These are phyloP conservation scores for Caenorhabditis zanzibari DNA, from an alignment of 2,888 invertebrate species.

Conservation along the genomic window DNA sequence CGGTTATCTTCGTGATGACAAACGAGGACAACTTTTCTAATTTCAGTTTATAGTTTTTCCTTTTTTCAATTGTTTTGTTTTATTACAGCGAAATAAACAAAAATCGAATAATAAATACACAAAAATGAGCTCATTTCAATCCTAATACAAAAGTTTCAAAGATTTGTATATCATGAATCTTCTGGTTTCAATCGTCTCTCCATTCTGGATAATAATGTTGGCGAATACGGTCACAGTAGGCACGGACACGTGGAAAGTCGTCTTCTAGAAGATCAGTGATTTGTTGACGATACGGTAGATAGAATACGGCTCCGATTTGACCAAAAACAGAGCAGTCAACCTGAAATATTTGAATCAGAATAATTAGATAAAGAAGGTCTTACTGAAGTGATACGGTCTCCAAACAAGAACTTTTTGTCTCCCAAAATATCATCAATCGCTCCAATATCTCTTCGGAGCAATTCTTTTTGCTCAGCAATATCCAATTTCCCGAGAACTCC, in stretches of 20 bases:
- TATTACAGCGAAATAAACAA: background rate
- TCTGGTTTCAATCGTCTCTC: constrained; percentile 61
- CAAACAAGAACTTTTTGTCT: constrained; percentile 96
- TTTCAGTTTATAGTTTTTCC: constrained; percentile 2
- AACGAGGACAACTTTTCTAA: constrained; percentile 50
- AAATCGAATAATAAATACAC: constrained; percentile 6
- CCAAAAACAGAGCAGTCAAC: constrained; percentile 81
- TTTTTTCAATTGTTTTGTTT: constrained; percentile 4
- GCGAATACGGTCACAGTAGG: constrained; percentile 78
- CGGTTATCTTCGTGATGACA: constrained; percentile 54
- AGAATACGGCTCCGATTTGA: constrained; percentile 78
- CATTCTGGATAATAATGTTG: constrained; percentile 81
- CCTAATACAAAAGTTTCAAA: background rate
- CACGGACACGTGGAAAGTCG: constrained; percentile 77
- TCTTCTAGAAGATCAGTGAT: constrained; percentile 80
- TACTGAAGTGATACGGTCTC: constrained; percentile 94
- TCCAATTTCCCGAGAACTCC: constrained; percentile 65
- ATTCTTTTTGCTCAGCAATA: constrained; percentile 59
- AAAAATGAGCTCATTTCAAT: constrained; percentile 31
- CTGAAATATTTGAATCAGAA: constrained; percentile 57
- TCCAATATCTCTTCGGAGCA: constrained; percentile 93
- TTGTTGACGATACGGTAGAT: constrained; percentile 79
- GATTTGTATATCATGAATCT: background rate
- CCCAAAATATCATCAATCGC: constrained; percentile 93
- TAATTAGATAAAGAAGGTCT: constrained; percentile 84